Percentiles rank a stretch among this genome's conserved stretches.
Conservation (phyloP, 1,140 invertebrate genomes). For the Nautilus pompilius region DNA sequence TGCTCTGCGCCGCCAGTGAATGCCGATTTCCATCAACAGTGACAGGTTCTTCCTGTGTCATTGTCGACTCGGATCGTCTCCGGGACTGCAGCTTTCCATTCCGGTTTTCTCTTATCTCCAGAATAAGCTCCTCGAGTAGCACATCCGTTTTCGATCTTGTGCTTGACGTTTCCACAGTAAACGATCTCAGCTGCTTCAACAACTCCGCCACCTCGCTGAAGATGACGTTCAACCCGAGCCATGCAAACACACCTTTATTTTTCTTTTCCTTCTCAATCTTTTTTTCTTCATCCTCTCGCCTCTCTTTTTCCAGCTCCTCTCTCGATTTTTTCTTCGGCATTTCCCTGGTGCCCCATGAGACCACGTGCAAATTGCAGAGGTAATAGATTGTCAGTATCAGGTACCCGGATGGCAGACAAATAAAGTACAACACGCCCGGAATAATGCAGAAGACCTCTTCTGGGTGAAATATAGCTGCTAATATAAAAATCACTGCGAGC, state of each 20-base stretch:
- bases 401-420: conserved; percentile 75
- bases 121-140: conserved; percentile 30
- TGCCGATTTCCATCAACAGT: background rate
- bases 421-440: conserved; percentile 77
- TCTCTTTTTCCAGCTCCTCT: too few relatives aligned
- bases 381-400: conserved; percentile 43
- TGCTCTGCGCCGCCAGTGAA: background rate
- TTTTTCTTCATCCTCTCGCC: conserved; percentile 14
- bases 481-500: conserved; percentile 57
- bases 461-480: conserved; percentile 79
- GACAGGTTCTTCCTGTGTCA: conserved; percentile 2
- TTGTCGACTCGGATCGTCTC: background rate
- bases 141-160: conserved; percentile 21
- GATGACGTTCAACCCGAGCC: conserved; percentile 24
- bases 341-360: conserved; percentile 25
- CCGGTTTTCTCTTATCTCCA: conserved; percentile 20
- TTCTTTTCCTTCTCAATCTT: conserved; percentile 44
- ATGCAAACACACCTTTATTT: conserved; percentile 24
- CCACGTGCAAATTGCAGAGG: conserved; percentile 41
- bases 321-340: too few relatives aligned
- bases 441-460: conserved; percentile 71
- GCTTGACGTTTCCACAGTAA: conserved; percentile 5
- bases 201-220: conserved; percentile 29
- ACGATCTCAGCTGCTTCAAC: conserved; percentile 19
- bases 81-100: background rate